Percentiles rank a stretch among this genome's conserved stretches.
These are phyloP conservation scores for Spinus pinus DNA, from an alignment of 2,797 vertebrate species.

Conservation along the genomic window DNA sequence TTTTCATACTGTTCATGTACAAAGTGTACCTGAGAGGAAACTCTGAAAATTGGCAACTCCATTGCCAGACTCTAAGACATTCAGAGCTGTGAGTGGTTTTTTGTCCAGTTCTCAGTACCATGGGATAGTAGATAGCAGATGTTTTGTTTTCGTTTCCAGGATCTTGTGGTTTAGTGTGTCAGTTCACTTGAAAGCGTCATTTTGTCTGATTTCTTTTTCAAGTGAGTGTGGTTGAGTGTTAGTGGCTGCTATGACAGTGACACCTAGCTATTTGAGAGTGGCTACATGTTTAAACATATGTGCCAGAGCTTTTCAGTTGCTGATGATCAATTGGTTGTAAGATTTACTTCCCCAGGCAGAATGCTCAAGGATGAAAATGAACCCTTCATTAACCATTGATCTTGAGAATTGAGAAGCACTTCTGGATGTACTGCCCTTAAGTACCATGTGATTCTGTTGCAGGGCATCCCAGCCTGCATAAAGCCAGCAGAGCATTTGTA, in stretches of 20 bases:
- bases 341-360: constrained; percentile 3
- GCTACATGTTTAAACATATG: constrained; percentile 30
- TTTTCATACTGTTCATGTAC: background rate
- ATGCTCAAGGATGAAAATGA: constrained; percentile 26
- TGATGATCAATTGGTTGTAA: constrained; percentile 12
- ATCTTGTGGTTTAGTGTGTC: background rate
- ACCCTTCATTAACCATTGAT: background rate
- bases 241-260: background rate
- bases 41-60: background rate
- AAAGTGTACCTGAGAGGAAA: background rate
- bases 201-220: constrained; percentile 6
- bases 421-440: background rate
- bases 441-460: background rate
- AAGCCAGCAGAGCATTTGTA: background rate
- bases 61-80: background rate
- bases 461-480: background rate
- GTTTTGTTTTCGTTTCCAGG: background rate
- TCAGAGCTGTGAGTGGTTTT: background rate
- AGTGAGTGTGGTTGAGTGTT: background rate
- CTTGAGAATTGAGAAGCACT: background rate
- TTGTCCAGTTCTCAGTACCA: background rate
- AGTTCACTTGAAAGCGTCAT: background rate
- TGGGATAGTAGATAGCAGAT: background rate
- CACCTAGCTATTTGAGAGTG: background rate
- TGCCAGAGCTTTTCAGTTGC: background rate